phyloP scores from a whole-genome alignment of 1,140 invertebrate species.

The Drosophila jambulina region DNA sequence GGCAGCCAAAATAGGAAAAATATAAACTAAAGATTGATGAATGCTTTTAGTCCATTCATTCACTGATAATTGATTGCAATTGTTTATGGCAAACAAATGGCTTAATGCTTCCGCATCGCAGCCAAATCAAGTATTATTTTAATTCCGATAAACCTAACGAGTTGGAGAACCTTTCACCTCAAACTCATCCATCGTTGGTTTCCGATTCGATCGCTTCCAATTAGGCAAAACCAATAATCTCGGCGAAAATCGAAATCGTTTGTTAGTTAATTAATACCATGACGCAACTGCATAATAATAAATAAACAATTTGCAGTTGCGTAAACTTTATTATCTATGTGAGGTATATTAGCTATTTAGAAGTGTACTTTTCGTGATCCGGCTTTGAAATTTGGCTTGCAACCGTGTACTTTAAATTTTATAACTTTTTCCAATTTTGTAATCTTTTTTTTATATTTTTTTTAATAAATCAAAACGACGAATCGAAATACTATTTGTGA shows the following conservation, averaged over 20 bases:
- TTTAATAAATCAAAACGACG: too few species aligned
- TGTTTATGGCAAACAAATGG: conserved; percentile 56
- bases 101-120: conserved; percentile 48
- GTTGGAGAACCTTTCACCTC: conserved; percentile 50
- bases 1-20: neutral
- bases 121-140: conserved; percentile 20
- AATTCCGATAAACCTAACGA: conserved; percentile 8
- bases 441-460: too few species aligned
- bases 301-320: conserved; percentile 5
- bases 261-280: conserved; percentile 40
- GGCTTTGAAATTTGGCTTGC: too few species aligned
- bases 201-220: conserved; percentile 36
- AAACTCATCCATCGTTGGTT: neutral
- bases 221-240: conserved; percentile 41
- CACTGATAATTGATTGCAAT: conserved; percentile 52
- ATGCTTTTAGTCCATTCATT: conserved; percentile 41
- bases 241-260: conserved; percentile 15
- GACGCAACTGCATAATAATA: conserved; percentile 38
- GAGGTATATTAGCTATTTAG: too few species aligned
- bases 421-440: too few species aligned
- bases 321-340: neutral
- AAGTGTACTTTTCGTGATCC: too few species aligned
- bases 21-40: conserved; percentile 33
- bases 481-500: too few species aligned
- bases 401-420: too few species aligned